A percentile compares a stretch with the other conserved stretches of the same genome.
These are phyloP conservation scores for Melitaea athalia DNA, from an alignment of 2,888 invertebrate genomes.

Conservation along the genomic window DNA sequence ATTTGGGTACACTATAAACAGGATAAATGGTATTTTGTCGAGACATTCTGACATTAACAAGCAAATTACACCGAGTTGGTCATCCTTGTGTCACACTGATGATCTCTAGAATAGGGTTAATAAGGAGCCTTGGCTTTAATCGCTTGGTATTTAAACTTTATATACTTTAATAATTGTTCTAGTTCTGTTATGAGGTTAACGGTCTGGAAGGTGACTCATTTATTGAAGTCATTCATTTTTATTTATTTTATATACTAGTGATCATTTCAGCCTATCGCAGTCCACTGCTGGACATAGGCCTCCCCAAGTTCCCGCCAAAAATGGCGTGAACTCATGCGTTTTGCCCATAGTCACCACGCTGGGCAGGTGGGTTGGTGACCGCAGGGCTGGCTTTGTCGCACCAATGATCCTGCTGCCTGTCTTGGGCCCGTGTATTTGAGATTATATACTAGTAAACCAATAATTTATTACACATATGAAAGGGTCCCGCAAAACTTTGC, in stretches of 20 bases:
- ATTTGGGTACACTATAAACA: conserved; percentile 39
- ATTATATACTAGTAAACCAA: neutral
- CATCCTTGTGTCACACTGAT: conserved; percentile 50
- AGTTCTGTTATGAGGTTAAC: neutral
- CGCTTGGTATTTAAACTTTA: conserved; percentile 26
- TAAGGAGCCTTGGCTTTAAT: conserved; percentile 46
- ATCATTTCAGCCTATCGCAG: no score
- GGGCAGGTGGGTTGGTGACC: no score
- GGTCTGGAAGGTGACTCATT: neutral
- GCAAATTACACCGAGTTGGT: conserved; percentile 58
- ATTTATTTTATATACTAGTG: no score
- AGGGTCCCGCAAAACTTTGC: no score
- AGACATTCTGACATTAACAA: conserved; percentile 53
- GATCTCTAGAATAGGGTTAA: conserved; percentile 54
- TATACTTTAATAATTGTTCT: neutral
- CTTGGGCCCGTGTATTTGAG: no score
- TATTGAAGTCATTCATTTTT: neutral
- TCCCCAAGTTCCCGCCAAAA: no score
- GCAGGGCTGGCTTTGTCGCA: no score
- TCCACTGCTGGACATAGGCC: no score
- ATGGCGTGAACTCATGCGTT: no score
- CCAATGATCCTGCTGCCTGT: no score
- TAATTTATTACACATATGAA: no score
- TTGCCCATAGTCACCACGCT: no score
- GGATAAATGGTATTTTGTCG: conserved; percentile 60